phyloP scores from a whole-genome alignment of 2,797 vertebrate species.

The Tragelaphus eurycerus region DNA sequence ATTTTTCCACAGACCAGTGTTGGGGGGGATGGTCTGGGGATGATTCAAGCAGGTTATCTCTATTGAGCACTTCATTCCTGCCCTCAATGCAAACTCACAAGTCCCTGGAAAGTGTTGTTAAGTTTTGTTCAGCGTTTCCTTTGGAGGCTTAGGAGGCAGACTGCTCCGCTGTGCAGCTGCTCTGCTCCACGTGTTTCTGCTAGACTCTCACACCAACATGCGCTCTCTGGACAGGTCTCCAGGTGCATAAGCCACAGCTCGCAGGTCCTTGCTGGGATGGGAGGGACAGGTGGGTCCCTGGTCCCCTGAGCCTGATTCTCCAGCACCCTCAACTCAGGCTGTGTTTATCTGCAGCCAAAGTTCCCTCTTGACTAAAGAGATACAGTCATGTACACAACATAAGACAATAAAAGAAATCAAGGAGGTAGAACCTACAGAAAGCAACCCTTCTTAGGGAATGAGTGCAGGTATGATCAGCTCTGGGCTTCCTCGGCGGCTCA shows the following conservation, averaged over 20 bases:
- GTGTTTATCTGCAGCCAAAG: not conserved
- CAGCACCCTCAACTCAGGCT: not conserved
- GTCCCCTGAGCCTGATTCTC: not conserved
- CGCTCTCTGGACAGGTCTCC: slow-evolving; percentile 21
- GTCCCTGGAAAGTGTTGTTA: not conserved
- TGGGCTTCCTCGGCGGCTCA: not conserved
- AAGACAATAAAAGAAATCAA: not conserved
- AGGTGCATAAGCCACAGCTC: not conserved
- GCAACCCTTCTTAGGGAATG: not conserved
- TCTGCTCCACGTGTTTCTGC: not conserved
- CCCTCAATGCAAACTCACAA: slow-evolving; percentile 36
- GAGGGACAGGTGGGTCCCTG: not conserved
- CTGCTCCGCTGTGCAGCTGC: not conserved
- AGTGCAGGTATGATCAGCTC: fast-evolving
- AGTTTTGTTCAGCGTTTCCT: slow-evolving; percentile 47
- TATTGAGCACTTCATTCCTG: not conserved
- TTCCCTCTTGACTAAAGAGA: not conserved
- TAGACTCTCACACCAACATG: slow-evolving; percentile 11
- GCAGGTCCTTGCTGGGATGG: not conserved
- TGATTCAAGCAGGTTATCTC: not conserved
- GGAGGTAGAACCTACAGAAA: not conserved
- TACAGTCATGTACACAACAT: not conserved
- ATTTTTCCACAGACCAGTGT: not conserved
- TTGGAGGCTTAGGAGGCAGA: not conserved
- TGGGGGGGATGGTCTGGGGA: not conserved